These are phyloP conservation scores for Cirrhinus molitorella DNA, from an alignment of 2,797 vertebrate genomes.

Conservation along the genomic window DNA sequence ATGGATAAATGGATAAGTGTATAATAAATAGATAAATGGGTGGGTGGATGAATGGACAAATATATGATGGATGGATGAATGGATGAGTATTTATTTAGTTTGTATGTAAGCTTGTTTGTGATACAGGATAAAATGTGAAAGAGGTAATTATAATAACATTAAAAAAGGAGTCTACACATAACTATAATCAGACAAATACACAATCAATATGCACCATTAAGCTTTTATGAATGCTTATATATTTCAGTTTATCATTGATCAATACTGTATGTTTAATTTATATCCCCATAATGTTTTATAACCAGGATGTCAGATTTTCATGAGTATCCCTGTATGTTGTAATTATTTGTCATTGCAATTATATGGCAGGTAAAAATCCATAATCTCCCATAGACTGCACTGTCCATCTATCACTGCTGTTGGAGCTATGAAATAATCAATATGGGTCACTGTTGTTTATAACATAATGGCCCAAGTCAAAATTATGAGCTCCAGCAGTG, in stretches of 20 bases:
- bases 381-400: conserved; percentile 74
- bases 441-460: conserved; percentile 69
- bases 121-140: no score
- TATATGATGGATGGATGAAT: no score
- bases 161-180: no score
- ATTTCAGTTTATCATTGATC: conserved; percentile 9
- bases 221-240: conserved; percentile 23
- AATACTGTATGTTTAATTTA: conserved; percentile 6
- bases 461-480: conserved; percentile 56
- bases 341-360: conserved; percentile 68
- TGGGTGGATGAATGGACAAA: no score
- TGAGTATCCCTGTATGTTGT: conserved; percentile 65
- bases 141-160: no score
- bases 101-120: no score
- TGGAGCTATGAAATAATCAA: conserved; percentile 73
- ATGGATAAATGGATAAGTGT: no score
- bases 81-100: no score
- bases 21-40: no score
- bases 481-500: conserved; percentile 17
- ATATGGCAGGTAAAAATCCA: conserved; percentile 77
- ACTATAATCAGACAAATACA: conserved; percentile 20
- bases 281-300: conserved; percentile 11
- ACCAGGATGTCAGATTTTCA: conserved; percentile 24
- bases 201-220: conserved; percentile 4
- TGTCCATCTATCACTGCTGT: conserved; percentile 73